Evolutionary conservation across 2,113 vertebrate species (phyloP).

Genomic region (Oxygymnocypris stewartii): DNA sequence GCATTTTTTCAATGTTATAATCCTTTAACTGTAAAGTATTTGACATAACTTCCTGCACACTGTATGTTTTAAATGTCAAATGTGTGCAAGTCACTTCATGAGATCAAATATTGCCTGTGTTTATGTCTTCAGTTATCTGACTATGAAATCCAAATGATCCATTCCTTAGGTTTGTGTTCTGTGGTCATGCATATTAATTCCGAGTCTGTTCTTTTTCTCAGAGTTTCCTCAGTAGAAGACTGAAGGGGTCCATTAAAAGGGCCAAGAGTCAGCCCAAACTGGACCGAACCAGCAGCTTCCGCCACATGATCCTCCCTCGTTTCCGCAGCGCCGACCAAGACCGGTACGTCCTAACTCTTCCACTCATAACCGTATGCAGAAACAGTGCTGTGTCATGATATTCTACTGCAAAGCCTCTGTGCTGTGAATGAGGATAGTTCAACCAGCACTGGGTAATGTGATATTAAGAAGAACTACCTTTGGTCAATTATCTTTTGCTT

Average conservation of each 20-base stretch:
- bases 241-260: conserved; percentile 94
- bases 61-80: neutral
- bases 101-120: neutral
- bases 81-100: neutral
- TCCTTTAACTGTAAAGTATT: neutral
- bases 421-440: neutral
- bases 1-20: neutral
- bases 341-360: conserved; percentile 69
- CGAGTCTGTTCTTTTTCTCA: conserved; percentile 60
- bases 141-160: neutral
- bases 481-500: too few species aligned
- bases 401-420: neutral
- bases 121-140: neutral
- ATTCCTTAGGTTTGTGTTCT: neutral
- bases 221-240: conserved; percentile 91
- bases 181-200: conserved; percentile 19
- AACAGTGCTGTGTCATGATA: neutral
- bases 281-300: conserved; percentile 95
- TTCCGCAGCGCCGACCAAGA: conserved; percentile 95
- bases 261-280: conserved; percentile 96
- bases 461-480: too few species aligned
- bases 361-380: neutral
- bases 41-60: neutral
- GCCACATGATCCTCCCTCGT: conserved; percentile 92
- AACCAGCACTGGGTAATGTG: neutral